Evolutionary conservation across 1,140 invertebrate genomes (phyloP), one percentile per base, ranked within the genome.

Genomic region (Delia radicum): DNA sequence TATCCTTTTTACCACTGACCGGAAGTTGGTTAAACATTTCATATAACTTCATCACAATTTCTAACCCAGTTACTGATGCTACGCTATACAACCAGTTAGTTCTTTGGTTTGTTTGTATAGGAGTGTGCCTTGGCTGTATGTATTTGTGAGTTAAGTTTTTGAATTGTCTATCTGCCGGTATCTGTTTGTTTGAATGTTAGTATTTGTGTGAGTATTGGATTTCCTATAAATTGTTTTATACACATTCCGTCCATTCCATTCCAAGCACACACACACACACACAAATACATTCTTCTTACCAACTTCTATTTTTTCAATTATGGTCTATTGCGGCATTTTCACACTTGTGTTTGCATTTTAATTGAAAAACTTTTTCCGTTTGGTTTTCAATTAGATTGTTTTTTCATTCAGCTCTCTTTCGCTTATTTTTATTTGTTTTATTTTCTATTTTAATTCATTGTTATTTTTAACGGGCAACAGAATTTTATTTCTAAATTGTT

Each of bases 341-440:
- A 69, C 65, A 69, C 65, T 69, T 69, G 65, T 69, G 65, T 69
- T 69, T 69, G 29, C 65, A 69, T 69, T 69, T 69, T 69, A 69
- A 69, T 69, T 69, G 65, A 69, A 69, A 69, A 69, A 69, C 13
- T 69, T 69, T 69, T 69, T 69, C 65, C 65, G 29, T 69, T 69
- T 69, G 28, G 65, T 31, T 69, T 69, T 69, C 65, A 69, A 69
- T 69, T 69, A 69, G 65, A 69, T 33, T 69, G n/a, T 55, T 55
- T 55, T 21, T 55, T 2, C 4, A n/a, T n/a, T n/a, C n/a, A n/a
- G n/a, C 18, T n/a, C 8, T 55, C 18, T 18, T 55, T 55, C 21
- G 46, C 12, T 33, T 33, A 12, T 33, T 33, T 33, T 48, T 55
- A 55, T 55, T 55, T 55, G 46, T 55, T 55, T 55, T 12, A 12